Evolutionary conservation across 2,888 invertebrate genomes (phyloP), one percentile per base, ranked within the genome.

Genomic region (Dendrolimus pini): DNA sequence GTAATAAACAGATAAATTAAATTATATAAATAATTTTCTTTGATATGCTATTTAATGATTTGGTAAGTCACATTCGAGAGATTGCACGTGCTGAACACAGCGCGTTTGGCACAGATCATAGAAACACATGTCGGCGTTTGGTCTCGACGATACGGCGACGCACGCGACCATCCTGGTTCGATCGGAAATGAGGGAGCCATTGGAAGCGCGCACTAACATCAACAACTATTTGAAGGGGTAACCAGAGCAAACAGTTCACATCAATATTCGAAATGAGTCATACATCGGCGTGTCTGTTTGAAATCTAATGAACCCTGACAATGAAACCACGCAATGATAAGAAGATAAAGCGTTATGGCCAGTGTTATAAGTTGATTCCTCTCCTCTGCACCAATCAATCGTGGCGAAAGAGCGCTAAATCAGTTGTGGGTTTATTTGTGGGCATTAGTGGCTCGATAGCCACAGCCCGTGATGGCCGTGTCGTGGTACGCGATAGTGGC

Each of bases 341-440:
- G 30, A 42, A 13, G 56, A 52, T 54, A 54, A 56, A 58, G 52
- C 59, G 56, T 56, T 59, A 58, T 9, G 47, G 47, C 12, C 47
- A 47, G 47, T 12, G 55, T 58, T 58, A 56, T 18, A n/a, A 55
- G 41, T 55, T 41, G 54, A 9, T 57, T 61, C 54, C 58, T 63
- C 69, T 78, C 72, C 66, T 71, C 72, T 77, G 77, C 76, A 76
- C 66, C 69, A 71, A 73, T 79, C 77, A 73, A 76, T 76, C 76
- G 78, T 79, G 69, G 77, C 78, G 72, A 82, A 83, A 82, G 83
- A 85, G 77, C 80, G 77, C 80, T 78, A 77, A 85, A 84, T 79
- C 75, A 74, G 74, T 55, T 42, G 57, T 52, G 41, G n/a, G 41
- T 54, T n/a, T 41, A 41, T n/a, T 54, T 12, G 53, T 56, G 61